Conservation (phyloP, 2,113 vertebrate genomes). For the Trinectes maculatus region DNA sequence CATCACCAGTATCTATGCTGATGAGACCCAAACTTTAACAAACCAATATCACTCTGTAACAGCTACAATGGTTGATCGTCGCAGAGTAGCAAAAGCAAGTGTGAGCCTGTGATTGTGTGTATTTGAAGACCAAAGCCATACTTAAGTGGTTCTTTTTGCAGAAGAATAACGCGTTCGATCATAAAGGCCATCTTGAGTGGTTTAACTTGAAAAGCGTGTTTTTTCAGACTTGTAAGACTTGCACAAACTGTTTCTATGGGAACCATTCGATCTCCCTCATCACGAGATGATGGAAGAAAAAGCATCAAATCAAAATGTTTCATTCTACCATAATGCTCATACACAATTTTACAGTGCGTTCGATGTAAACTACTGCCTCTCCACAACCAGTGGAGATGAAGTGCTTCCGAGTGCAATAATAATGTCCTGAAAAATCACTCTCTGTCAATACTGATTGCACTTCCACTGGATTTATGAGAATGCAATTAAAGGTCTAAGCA, state of each 20-base stretch:
- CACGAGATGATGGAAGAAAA: neutral
- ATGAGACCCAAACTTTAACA: too few species aligned
- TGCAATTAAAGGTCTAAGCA: conserved; percentile 44
- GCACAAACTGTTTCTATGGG: neutral
- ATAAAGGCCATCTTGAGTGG: neutral
- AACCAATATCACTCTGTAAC: too few species aligned
- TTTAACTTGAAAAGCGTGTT: neutral
- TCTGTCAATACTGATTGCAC: conserved; percentile 41
- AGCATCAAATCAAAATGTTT: neutral
- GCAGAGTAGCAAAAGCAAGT: neutral
- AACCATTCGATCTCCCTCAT: neutral
- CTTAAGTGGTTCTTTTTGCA: neutral
- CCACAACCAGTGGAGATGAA: neutral
- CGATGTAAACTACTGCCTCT: conserved; percentile 15
- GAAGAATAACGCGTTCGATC: neutral
- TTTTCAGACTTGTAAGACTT: neutral
- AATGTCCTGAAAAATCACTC: conserved; percentile 20
- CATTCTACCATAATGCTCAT: neutral
- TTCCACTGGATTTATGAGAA: conserved; percentile 46
- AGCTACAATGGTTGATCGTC: too few species aligned
- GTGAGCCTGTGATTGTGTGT: neutral
- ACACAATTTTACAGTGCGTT: conserved; percentile 11
- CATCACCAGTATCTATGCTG: too few species aligned
- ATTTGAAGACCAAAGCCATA: neutral
- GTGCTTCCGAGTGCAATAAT: conserved; percentile 15